These are phyloP conservation scores for Circaetus gallicus DNA, from an alignment of 2,113 vertebrate genomes.

Conservation along the genomic window DNA sequence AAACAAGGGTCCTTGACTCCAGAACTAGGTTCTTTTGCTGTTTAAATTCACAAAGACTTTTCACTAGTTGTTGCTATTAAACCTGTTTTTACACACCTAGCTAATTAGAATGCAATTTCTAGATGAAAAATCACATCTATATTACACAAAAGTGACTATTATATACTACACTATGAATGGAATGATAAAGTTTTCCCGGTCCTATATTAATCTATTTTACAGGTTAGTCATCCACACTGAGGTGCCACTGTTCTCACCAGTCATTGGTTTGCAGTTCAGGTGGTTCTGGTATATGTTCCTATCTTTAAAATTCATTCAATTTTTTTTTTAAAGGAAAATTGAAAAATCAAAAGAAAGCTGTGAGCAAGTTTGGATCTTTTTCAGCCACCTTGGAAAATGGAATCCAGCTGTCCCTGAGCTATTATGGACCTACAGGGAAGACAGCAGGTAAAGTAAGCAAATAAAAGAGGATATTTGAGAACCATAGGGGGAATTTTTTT, in stretches of 20 bases:
- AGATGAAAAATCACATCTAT: neutral
- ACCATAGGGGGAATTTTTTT: neutral
- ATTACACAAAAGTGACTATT: neutral
- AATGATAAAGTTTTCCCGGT: neutral
- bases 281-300: neutral
- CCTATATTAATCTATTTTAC: neutral
- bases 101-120: neutral
- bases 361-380: constrained; percentile 84
- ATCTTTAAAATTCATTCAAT: neutral
- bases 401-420: constrained; percentile 86
- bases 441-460: constrained; percentile 74
- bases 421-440: constrained; percentile 78
- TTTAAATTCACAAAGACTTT: neutral
- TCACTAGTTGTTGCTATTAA: neutral
- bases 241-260: neutral
- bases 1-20: neutral
- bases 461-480: constrained; percentile 7
- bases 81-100: neutral
- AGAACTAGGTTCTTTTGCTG: neutral
- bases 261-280: neutral
- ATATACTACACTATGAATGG: neutral
- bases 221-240: neutral
- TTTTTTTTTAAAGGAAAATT: neutral
- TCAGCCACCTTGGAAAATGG: constrained; percentile 84
- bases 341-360: constrained; percentile 23